A percentile compares a stretch with the other conserved stretches of the same genome.
Evolutionary conservation across 2,888 invertebrate species (phyloP).

Genomic region (Cyaniris semiargus): DNA sequence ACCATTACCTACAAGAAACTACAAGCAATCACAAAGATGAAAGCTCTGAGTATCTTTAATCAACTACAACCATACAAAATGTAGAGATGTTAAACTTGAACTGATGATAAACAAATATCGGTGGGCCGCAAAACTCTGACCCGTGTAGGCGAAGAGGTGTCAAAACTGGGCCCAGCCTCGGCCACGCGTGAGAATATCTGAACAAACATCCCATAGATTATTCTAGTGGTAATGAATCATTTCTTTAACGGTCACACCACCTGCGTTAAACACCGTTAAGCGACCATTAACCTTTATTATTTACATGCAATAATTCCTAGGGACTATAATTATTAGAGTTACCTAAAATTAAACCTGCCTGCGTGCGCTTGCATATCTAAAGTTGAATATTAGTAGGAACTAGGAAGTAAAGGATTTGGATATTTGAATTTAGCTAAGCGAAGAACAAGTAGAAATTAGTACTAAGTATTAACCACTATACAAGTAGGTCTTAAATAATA

Average conservation of each 20-base stretch:
- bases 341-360: background rate
- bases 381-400: background rate
- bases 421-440: background rate
- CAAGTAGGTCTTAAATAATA: background rate
- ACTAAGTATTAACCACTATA: no score
- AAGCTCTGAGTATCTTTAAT: no score
- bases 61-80: no score
- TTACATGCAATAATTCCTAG: constrained; percentile 55
- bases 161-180: constrained; percentile 64
- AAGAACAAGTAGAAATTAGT: background rate
- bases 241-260: constrained; percentile 72
- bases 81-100: no score
- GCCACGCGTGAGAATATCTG: constrained; percentile 76
- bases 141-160: constrained; percentile 62
- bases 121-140: constrained; percentile 50
- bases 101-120: constrained; percentile 21
- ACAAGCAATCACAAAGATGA: background rate
- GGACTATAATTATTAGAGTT: background rate
- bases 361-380: background rate
- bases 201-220: constrained; percentile 73
- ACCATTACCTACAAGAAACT: background rate
- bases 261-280: constrained; percentile 61
- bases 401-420: background rate
- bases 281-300: constrained; percentile 62
- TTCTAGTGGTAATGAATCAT: constrained; percentile 77